Evolutionary conservation across 2,113 vertebrate genomes (phyloP).

Genomic region (Dasyprocta punctata): DNA sequence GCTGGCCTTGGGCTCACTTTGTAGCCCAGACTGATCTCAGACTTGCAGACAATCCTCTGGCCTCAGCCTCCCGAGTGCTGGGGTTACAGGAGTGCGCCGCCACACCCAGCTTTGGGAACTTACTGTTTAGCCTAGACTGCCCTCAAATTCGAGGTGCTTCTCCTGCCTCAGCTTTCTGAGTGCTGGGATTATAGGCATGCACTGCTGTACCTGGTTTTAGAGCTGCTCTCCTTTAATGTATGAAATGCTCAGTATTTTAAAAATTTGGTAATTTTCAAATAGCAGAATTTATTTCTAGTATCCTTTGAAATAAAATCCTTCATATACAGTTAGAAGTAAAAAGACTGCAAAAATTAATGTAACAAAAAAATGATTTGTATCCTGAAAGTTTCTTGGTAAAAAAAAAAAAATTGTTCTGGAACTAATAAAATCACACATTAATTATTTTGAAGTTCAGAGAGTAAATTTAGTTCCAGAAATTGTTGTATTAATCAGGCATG

Average conservation of each 20-base stretch:
- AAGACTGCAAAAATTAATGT: neutral
- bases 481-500: neutral
- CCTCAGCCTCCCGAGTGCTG: too few relatives aligned
- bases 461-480: neutral
- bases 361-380: neutral
- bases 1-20: too few relatives aligned
- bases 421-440: neutral
- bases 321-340: constrained; percentile 28
- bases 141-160: neutral
- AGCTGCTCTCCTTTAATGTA: neutral
- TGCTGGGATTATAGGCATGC: neutral
- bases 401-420: neutral
- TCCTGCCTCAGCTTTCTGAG: neutral
- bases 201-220: neutral
- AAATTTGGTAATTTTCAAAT: constrained; percentile 21
- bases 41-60: too few relatives aligned
- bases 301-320: constrained; percentile 21
- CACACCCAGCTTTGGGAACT: too few relatives aligned
- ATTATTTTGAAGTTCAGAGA: neutral
- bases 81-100: too few relatives aligned
- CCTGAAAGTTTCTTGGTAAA: neutral
- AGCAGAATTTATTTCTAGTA: neutral
- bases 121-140: neutral
- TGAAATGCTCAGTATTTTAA: constrained; percentile 30
- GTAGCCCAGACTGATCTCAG: too few relatives aligned